These are phyloP conservation scores for Coptodon rendalli DNA, from an alignment of 2,113 vertebrate genomes.

Conservation along the genomic window DNA sequence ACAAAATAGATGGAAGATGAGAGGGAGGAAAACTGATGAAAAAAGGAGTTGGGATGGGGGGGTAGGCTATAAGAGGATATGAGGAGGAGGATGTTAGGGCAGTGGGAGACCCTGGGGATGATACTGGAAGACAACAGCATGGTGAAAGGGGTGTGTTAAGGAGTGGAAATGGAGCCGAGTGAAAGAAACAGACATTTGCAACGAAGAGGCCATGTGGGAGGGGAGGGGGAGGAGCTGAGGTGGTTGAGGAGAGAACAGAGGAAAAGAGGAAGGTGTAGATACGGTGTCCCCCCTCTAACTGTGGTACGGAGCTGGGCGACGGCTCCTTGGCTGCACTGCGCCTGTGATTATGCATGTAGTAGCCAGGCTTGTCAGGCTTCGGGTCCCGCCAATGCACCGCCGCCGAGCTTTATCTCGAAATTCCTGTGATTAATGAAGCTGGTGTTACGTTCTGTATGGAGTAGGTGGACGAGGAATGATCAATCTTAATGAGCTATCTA, in stretches of 20 bases:
- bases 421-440: slow-evolving; percentile 71
- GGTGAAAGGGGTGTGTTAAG: background rate
- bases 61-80: background rate
- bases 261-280: slow-evolving; percentile 6
- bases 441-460: slow-evolving; percentile 40
- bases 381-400: slow-evolving; percentile 6
- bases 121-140: background rate
- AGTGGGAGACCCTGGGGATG: background rate
- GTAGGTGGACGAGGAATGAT: slow-evolving; percentile 65
- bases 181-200: slow-evolving; percentile 11
- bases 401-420: slow-evolving; percentile 65
- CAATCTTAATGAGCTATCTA: slow-evolving; percentile 77
- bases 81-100: background rate
- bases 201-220: background rate
- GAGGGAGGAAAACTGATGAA: background rate
- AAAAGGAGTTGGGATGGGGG: background rate
- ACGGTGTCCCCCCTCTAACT: background rate
- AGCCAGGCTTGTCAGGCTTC: slow-evolving; percentile 51
- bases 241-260: background rate
- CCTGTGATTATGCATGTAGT: slow-evolving; percentile 50
- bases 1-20: background rate
- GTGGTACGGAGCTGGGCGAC: background rate
- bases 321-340: slow-evolving; percentile 11
- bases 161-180: background rate
- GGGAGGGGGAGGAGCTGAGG: background rate